Evolutionary conservation across 2,113 vertebrate species (phyloP).

Genomic region (Ageneiosus marmoratus): DNA sequence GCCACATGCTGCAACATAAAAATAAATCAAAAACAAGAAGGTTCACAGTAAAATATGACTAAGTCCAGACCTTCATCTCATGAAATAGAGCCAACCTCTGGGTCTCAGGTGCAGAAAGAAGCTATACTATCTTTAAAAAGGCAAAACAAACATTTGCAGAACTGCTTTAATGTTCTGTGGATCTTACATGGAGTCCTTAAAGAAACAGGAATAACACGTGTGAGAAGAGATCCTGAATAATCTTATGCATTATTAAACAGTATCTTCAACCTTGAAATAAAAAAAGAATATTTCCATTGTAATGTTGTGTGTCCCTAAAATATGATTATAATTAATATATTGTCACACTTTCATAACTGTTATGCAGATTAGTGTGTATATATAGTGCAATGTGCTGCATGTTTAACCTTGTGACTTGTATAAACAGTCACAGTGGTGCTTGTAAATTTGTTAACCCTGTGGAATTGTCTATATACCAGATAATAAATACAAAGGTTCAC

Average conservation of each 20-base stretch:
- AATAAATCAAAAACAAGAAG: not conserved
- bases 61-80: slow-evolving; percentile 30
- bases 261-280: not conserved
- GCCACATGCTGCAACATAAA: slow-evolving; percentile 39
- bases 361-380: not conserved
- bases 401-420: not conserved
- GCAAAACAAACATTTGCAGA: slow-evolving; percentile 7
- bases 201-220: not conserved
- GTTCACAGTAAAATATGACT: not conserved
- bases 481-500: too few relatives aligned
- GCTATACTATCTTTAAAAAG: not conserved
- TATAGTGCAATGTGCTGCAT: not conserved
- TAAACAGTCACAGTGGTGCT: not conserved
- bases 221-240: not conserved
- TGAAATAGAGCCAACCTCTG: not conserved
- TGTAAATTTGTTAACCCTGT: too few relatives aligned
- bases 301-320: not conserved
- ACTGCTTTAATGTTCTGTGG: not conserved
- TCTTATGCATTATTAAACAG: too few relatives aligned
- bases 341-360: not conserved
- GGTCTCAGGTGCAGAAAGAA: not conserved
- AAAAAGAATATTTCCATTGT: not conserved
- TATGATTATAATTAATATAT: not conserved
- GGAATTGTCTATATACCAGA: too few relatives aligned
- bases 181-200: not conserved